Evolutionary conservation across 1,140 invertebrate species (phyloP).

Genomic region (Drosophila subpulchrella): DNA sequence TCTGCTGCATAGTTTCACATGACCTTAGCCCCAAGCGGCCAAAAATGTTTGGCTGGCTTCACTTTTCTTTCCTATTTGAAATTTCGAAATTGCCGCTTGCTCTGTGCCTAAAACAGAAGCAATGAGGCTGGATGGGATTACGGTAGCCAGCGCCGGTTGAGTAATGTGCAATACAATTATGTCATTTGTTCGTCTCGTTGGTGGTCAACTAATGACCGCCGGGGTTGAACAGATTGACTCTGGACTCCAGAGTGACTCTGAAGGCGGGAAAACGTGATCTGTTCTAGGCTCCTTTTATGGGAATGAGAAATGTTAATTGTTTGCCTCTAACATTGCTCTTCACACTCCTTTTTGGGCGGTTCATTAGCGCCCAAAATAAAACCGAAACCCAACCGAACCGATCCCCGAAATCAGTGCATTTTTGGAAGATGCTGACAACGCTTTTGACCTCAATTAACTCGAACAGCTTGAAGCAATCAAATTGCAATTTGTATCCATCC

Average conservation of each 20-base stretch:
- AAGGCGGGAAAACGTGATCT: neutral
- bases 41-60: conserved; percentile 49
- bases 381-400: conserved; percentile 3
- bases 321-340: conserved; percentile 31
- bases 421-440: conserved; percentile 66
- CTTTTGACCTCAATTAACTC: conserved; percentile 76
- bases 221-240: conserved; percentile 11
- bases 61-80: conserved; percentile 43
- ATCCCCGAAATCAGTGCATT: conserved; percentile 46
- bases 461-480: conserved; percentile 63
- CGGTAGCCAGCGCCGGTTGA: conserved; percentile 48
- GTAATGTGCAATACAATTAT: conserved; percentile 63
- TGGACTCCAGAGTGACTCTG: neutral
- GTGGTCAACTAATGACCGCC: conserved; percentile 21
- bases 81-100: conserved; percentile 58
- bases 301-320: conserved; percentile 11
- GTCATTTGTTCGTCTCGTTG: conserved; percentile 40
- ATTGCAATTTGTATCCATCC: conserved; percentile 68
- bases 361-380: conserved; percentile 40
- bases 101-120: conserved; percentile 70
- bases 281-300: conserved; percentile 14
- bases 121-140: conserved; percentile 36
- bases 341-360: conserved; percentile 35
- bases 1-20: conserved; percentile 72
- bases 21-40: conserved; percentile 63